These are phyloP conservation scores for Palythoa grandiflora DNA, from an alignment of 92 coral and sea anemone genomes.

Conservation along the genomic window DNA sequence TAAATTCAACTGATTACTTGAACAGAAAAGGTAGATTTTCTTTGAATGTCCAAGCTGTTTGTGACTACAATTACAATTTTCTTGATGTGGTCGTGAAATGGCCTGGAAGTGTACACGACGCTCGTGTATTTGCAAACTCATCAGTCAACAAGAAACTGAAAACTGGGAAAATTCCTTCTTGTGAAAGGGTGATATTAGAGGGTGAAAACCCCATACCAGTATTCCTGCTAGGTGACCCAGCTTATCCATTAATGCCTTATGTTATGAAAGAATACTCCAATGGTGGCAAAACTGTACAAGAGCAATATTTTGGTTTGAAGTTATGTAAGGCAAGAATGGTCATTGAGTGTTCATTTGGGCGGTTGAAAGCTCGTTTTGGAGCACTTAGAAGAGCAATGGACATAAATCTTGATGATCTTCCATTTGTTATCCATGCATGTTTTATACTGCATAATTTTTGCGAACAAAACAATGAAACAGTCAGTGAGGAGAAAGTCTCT, in stretches of 20 bases:
- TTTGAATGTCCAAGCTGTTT: slow-evolving; percentile 52
- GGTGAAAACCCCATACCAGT: slow-evolving; percentile 4
- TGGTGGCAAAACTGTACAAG: slow-evolving; percentile 43
- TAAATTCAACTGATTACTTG: slow-evolving; percentile 39
- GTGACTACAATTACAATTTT: slow-evolving; percentile 46
- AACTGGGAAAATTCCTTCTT: slow-evolving; percentile 4
- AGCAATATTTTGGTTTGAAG: slow-evolving; percentile 38
- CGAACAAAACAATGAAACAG: slow-evolving; percentile 46
- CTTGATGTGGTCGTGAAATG: slow-evolving; percentile 53
- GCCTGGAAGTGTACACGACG: slow-evolving; percentile 2
- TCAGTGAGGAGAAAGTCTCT: slow-evolving; percentile 54
- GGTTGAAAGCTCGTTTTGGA: slow-evolving; percentile 63
- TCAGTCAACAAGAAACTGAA: not conserved
- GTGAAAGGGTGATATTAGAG: not conserved
- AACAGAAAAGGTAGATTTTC: slow-evolving; percentile 36
- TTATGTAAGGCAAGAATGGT: slow-evolving; percentile 53
- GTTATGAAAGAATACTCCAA: slow-evolving; percentile 78
- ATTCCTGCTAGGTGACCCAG: slow-evolving; percentile 54
- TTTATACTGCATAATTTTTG: slow-evolving; percentile 64
- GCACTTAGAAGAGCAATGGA: slow-evolving; percentile 65
- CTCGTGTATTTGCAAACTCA: slow-evolving; percentile 1
- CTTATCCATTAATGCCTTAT: slow-evolving; percentile 76
- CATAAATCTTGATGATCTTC: slow-evolving; percentile 64
- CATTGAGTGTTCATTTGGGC: slow-evolving; percentile 58
- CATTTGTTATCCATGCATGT: slow-evolving; percentile 61